Conservation (phyloP, 2,888 invertebrate genomes). For the Amblyjoppa proteus region DNA sequence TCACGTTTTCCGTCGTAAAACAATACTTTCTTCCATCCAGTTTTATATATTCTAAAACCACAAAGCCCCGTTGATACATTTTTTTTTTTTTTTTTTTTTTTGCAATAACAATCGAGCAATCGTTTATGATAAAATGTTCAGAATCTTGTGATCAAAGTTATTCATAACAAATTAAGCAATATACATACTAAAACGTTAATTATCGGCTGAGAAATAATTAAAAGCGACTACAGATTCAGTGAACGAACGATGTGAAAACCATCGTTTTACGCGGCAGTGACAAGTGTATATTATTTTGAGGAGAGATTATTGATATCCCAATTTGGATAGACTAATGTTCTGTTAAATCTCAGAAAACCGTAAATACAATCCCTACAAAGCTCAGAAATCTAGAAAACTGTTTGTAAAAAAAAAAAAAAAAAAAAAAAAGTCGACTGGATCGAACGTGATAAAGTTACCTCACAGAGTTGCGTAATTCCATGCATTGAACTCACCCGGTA, state of each 20-base stretch:
- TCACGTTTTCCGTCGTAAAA: not conserved
- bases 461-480: constrained; percentile 49
- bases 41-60: not conserved
- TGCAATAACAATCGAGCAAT: not conserved
- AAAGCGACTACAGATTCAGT: too few species aligned
- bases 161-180: too few species aligned
- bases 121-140: not conserved
- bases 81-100: not conserved
- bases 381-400: not conserved
- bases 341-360: not conserved
- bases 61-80: not conserved
- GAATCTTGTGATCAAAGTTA: too few species aligned
- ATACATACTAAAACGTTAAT: too few species aligned
- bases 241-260: not conserved
- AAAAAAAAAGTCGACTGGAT: constrained; percentile 2
- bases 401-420: not conserved
- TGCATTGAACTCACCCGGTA: constrained; percentile 58
- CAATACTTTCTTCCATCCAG: not conserved
- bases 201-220: too few species aligned
- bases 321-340: not conserved
- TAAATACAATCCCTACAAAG: not conserved
- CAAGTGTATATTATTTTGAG: not conserved
- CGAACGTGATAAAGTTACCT: constrained; percentile 48
- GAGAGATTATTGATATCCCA: not conserved
- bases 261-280: not conserved